phyloP scores from a whole-genome alignment of 2,888 invertebrate genomes.

The Drosophila glabriapex region DNA sequence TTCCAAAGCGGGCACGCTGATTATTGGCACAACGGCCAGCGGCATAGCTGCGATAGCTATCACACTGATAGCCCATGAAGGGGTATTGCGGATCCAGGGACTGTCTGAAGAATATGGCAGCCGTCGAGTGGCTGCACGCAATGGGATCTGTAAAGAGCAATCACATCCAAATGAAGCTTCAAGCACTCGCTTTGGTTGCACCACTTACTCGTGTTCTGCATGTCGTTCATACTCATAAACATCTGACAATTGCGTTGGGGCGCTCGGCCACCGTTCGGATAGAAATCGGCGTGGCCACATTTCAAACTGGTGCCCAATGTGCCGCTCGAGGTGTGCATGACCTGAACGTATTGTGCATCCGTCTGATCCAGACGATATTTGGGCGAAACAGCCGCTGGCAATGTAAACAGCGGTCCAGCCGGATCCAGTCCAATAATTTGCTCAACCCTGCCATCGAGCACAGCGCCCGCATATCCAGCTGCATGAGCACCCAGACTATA shows the following conservation, averaged over 20 bases:
- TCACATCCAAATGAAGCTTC: neutral
- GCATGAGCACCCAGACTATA: slow-evolving; percentile 85
- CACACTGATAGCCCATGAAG: slow-evolving; percentile 82
- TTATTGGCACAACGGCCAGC: slow-evolving; percentile 74
- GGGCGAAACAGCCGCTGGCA: slow-evolving; percentile 81
- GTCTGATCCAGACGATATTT: slow-evolving; percentile 80
- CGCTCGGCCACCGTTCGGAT: slow-evolving; percentile 83
- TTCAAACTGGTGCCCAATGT: slow-evolving; percentile 82
- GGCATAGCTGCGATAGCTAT: slow-evolving; percentile 72
- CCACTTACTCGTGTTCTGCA: slow-evolving; percentile 80
- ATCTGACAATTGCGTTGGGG: slow-evolving; percentile 83
- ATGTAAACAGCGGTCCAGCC: slow-evolving; percentile 84
- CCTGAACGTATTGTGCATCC: slow-evolving; percentile 84
- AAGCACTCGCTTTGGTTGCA: neutral
- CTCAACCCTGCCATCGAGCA: slow-evolving; percentile 80
- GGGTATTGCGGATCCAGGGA: slow-evolving; percentile 83
- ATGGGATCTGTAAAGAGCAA: slow-evolving; percentile 76
- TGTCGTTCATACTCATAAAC: slow-evolving; percentile 73
- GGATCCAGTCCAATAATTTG: slow-evolving; percentile 85
- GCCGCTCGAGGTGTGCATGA: slow-evolving; percentile 84
- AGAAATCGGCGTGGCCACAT: slow-evolving; percentile 85
- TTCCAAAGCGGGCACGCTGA: slow-evolving; percentile 81
- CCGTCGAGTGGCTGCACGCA: slow-evolving; percentile 83
- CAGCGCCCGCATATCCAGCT: slow-evolving; percentile 83
- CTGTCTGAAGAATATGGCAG: slow-evolving; percentile 83